Base-by-base conservation (phyloP, 2,113 vertebrate genomes). In the Pachycephala philippinensis region DNA sequence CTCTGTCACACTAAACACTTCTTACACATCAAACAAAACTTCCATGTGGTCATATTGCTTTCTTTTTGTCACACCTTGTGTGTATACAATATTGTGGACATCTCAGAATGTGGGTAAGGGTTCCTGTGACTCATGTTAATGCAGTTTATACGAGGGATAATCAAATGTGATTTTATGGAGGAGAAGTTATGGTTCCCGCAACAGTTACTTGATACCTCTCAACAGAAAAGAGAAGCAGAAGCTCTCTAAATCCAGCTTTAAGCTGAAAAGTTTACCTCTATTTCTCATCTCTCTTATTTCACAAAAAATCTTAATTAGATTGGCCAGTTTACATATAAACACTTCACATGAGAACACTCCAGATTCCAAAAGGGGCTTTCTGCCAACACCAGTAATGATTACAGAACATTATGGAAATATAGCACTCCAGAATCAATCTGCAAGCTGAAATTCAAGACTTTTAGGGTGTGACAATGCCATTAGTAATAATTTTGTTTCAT, bases 31-130 rank as follows among this genome's bases (percentile, higher is more conserved):
- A 74, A 31, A 24, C 13, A 56, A 57, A 79, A 22, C 10, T 72
- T 12, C 9, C 26, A 18, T 2, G 0, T 1, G 0, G 57, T 54
- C 47, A 30, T 56, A 17, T 13, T 24, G 7, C 4, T 35, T 70
- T 68, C 6, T 75, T 64, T 69, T 47, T 71, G 12, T 33, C 24
- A 63, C 19, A 54, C 1, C 3, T 63, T 39, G 2, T 65, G 6
- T 37, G 3, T 11, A 19, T 24, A 49, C 22, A 66, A 4, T 49
- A 24, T 22, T 37, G 5, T 27, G 28, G 9, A 45, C 18, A 53
- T 40, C 69, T 82, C 37, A 82, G 49, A 60, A 42, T 27, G 26
- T 37, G 24, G 13, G 2, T 35, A 60, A 68, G 28, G 9, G 3
- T 19, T 69, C 21, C 23, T 52, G 24, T 70, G 45, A 27, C 74